Conservation (phyloP, 2,797 vertebrate genomes). For the Hyperoplus immaculatus region DNA sequence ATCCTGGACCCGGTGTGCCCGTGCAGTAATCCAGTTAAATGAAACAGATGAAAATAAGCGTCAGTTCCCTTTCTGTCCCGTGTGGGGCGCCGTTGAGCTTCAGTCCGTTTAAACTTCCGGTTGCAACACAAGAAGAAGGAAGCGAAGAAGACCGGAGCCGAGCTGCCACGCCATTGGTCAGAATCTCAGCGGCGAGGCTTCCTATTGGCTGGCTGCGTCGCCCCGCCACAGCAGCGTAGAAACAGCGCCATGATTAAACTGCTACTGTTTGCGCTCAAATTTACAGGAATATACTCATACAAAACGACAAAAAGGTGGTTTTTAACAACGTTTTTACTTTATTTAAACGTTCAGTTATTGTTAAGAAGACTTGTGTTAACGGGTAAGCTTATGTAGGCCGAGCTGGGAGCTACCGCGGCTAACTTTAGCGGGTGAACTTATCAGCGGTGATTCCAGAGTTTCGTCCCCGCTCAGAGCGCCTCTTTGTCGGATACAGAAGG, state of each 20-base stretch:
- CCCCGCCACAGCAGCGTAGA: constrained; percentile 78
- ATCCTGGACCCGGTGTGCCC: too few relatives aligned
- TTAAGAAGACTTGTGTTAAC: background rate
- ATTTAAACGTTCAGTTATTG: too few relatives aligned
- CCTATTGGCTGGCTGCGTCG: constrained; percentile 74
- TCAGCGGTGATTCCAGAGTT: background rate
- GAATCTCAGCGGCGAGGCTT: background rate
- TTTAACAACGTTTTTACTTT: accelerated
- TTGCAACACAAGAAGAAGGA: background rate
- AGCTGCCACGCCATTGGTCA: constrained; percentile 54
- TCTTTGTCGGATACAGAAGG: background rate
- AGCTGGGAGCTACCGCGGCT: constrained; percentile 34
- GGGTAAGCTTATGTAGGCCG: background rate
- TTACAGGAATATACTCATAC: accelerated
- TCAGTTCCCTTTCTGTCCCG: background rate
- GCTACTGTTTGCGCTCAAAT: background rate
- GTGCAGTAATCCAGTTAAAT: too few relatives aligned
- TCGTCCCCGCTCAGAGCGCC: accelerated
- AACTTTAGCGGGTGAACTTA: constrained; percentile 24
- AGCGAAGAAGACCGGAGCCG: background rate
- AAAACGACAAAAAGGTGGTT: accelerated
- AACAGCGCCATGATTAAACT: constrained; percentile 84
- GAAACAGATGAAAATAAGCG: background rate
- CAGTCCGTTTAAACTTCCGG: background rate
- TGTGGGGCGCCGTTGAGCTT: background rate